These are phyloP conservation scores for Passerculus sandwichensis DNA, from an alignment of 2,797 vertebrate species.

Conservation along the genomic window DNA sequence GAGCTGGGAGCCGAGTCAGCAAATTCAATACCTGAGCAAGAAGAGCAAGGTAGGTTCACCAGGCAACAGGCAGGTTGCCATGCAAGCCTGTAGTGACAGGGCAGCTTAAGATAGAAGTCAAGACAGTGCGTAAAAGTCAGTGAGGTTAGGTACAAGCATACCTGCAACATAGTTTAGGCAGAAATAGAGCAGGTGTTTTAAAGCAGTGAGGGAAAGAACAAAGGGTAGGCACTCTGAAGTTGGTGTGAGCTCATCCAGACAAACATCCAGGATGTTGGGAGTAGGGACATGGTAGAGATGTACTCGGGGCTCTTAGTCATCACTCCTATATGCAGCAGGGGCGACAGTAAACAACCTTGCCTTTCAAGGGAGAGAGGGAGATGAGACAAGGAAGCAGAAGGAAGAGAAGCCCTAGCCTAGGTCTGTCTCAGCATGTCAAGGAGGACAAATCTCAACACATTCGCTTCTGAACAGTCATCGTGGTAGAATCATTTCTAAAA, in stretches of 20 bases:
- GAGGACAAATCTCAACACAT: not conserved
- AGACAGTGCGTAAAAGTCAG: not conserved
- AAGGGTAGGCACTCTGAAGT: not conserved
- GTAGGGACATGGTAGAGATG: not conserved
- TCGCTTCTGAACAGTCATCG: not conserved
- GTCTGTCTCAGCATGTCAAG: not conserved
- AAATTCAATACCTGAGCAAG: not conserved
- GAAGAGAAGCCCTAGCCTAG: not conserved
- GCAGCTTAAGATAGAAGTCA: not conserved
- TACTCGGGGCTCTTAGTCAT: not conserved
- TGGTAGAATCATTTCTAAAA: not conserved
- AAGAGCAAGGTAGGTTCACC: not conserved
- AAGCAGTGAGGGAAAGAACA: not conserved
- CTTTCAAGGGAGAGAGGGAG: not conserved
- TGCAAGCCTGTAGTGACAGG: not conserved
- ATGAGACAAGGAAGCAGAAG: not conserved
- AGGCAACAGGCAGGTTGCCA: not conserved
- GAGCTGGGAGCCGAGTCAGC: not conserved
- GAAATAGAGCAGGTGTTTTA: not conserved
- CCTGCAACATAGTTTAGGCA: not conserved
- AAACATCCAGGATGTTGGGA: not conserved
- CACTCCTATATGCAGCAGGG: not conserved
- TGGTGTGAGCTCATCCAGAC: not conserved
- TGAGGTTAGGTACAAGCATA: not conserved
- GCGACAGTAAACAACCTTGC: not conserved